Conservation (phyloP, 2,888 invertebrate genomes). For the Lamellibrachia columna region DNA sequence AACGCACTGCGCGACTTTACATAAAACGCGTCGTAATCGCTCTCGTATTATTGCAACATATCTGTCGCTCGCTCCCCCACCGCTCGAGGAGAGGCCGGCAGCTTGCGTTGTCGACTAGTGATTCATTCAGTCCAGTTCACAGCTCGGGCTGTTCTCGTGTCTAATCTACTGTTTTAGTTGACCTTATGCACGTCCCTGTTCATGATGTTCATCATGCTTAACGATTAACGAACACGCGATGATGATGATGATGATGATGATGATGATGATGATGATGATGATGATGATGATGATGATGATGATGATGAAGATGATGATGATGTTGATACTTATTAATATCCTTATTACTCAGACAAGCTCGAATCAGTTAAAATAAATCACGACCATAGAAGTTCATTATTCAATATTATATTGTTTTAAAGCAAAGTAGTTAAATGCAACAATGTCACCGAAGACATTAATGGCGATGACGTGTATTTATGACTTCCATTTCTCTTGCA, state of each 20-base stretch:
- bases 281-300: constrained; percentile 31
- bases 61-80: neutral
- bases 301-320: constrained; percentile 33
- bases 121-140: neutral
- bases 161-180: neutral
- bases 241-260: constrained; percentile 34
- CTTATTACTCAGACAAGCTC: neutral
- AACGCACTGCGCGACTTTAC: constrained; percentile 6
- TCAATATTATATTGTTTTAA: no score
- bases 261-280: constrained; percentile 35
- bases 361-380: no score
- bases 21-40: neutral
- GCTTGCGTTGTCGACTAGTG: neutral
- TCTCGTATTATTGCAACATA: neutral
- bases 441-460: no score
- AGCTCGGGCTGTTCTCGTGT: neutral
- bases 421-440: no score
- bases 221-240: neutral
- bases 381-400: no score
- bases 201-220: no score
- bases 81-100: neutral
- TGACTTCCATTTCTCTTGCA: neutral
- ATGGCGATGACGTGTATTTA: no score
- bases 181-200: neutral
- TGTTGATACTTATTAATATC: constrained; percentile 19